Base-by-base conservation (phyloP, 2,797 vertebrate species). In the Catostomus latipinnis region DNA sequence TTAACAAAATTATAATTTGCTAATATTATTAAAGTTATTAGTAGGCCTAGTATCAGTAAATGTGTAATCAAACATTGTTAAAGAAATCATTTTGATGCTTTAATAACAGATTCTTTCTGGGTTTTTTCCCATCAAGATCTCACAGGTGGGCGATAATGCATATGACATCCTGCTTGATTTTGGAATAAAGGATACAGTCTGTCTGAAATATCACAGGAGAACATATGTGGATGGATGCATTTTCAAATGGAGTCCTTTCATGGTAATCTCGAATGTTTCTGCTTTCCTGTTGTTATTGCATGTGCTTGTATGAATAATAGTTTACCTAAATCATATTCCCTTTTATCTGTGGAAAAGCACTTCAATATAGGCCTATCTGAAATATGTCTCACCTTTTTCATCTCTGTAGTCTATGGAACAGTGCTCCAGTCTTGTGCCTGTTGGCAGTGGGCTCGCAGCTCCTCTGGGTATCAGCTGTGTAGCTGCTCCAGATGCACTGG, bases 111-210 rank as follows among this genome's bases (percentile, higher is more conserved):
- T 1, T 46, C 34, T 13, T 57, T 22, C 22, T n/a, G 6, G 52
- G 11, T 45, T 54, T 6, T 8, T 45, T 8, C 22, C 22, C 22
- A 5, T 46, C 5, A 16, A 85, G 82, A 69, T 85, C 53, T 76
- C 73, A 8, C 57, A 34, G 22, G 68, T 75, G 34, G 63, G 57
- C 10, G 43, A 74, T 13, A 78, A 74, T 12, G 80, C 65, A 6
- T 82, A 72, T 8, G 73, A 84, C 46, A 22, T 84, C 5, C 65
- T 50, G 48, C 48, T 86, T 13, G 60, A 71, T 49, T 82, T 80
- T 5, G 54, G 49, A 2, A 34, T 68, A n/a, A 80, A n/a, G 68
- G 14, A 67, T 53, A 86, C 69, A 0, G 49, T 54, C 16, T 83
- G 80, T 76, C 60, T 16, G 45, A 83, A 70, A 56, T 1, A 43